Percentiles rank a stretch among this genome's conserved stretches.
These are phyloP conservation scores for Varecia variegata DNA, from an alignment of 2,797 vertebrate genomes.

Conservation along the genomic window DNA sequence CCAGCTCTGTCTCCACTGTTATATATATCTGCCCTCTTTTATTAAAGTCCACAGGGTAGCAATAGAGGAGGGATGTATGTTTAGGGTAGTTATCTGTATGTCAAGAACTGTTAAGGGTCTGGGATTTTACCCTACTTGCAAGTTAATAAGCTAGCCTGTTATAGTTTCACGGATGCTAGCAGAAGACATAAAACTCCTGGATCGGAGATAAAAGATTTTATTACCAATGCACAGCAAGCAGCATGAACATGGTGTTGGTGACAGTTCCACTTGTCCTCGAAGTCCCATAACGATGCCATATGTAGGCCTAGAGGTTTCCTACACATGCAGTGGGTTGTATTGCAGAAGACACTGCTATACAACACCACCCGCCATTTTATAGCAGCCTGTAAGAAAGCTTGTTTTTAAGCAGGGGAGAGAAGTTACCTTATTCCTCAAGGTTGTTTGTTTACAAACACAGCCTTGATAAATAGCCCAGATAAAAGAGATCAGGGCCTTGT, in stretches of 20 bases:
- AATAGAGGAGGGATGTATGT: background rate
- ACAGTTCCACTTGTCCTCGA: background rate
- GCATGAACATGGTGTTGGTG: background rate
- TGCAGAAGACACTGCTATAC: background rate
- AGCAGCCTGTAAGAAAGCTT: background rate
- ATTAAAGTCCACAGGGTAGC: background rate
- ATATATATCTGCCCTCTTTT: background rate
- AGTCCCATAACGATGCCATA: background rate
- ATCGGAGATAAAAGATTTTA: background rate
- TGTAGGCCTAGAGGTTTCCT: background rate
- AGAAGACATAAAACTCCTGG: background rate
- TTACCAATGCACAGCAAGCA: background rate
- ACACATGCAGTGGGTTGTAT: background rate
- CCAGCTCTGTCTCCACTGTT: background rate
- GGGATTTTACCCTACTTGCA: background rate
- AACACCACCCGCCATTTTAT: background rate
- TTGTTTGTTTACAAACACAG: background rate
- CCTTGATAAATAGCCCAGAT: background rate
- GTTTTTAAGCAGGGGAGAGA: background rate
- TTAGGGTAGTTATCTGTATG: background rate
- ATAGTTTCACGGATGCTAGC: background rate
- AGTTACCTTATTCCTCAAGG: background rate
- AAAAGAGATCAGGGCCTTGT: background rate
- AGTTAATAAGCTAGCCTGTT: background rate
- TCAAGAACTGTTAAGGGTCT: background rate